Evolutionary conservation across 2,113 vertebrate genomes (phyloP).

Genomic region (Syngnathus typhle): DNA sequence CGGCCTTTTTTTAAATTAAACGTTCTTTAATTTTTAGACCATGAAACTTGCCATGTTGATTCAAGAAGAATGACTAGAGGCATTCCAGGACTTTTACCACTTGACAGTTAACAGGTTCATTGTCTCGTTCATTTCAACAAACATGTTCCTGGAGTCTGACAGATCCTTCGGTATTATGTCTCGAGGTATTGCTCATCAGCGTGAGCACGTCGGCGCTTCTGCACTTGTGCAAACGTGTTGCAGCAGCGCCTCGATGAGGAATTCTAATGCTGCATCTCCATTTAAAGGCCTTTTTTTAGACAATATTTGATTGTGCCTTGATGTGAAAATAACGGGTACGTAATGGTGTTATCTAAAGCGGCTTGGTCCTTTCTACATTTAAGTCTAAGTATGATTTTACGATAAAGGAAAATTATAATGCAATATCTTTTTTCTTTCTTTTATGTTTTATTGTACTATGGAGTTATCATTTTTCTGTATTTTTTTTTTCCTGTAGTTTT

Average conservation of each 20-base stretch:
- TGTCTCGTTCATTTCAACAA: background rate
- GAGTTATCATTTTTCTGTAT: no score
- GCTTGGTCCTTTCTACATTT: background rate
- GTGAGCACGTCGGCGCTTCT: background rate
- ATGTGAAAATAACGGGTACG: background rate
- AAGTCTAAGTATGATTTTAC: no score
- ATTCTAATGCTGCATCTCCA: slow-evolving; percentile 17
- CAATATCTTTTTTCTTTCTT: no score
- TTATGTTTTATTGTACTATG: no score
- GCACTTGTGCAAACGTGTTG: background rate
- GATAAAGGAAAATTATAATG: background rate
- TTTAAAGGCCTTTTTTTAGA: slow-evolving; percentile 23
- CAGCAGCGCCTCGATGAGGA: slow-evolving; percentile 5
- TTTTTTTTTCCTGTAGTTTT: no score
- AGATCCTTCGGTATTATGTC: background rate
- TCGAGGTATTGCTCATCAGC: background rate
- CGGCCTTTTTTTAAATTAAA: no score
- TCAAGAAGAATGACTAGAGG: background rate
- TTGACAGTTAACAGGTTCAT: background rate
- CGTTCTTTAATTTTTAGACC: background rate
- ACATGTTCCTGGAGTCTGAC: background rate
- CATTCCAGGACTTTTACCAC: background rate
- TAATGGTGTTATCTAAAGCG: background rate
- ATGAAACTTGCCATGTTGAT: no score
- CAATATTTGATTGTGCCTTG: slow-evolving; percentile 1